Percentiles rank a stretch among this genome's conserved stretches.
These are phyloP conservation scores for Brenthis hecate DNA, from an alignment of 2,888 invertebrate genomes.

Conservation along the genomic window DNA sequence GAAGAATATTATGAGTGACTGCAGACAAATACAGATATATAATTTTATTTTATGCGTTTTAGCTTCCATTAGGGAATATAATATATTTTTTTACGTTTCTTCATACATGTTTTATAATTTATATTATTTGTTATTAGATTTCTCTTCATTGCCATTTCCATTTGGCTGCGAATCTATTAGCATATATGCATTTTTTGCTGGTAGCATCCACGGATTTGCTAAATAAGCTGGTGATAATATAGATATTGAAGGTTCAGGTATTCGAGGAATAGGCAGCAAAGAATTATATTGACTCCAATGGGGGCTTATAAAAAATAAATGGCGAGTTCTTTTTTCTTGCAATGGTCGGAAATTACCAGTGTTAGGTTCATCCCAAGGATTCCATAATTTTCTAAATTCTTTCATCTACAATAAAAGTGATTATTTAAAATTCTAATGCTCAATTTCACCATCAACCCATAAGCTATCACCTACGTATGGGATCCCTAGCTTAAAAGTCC, in stretches of 20 bases:
- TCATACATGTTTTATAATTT: too few relatives aligned
- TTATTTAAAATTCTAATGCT: not conserved
- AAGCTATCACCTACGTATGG: too few relatives aligned
- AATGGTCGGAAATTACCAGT: conserved; percentile 78
- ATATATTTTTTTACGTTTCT: too few relatives aligned
- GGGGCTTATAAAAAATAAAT: conserved; percentile 80
- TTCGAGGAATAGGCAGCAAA: conserved; percentile 66
- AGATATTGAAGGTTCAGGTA: conserved; percentile 65
- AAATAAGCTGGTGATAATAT: conserved; percentile 61
- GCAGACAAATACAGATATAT: too few relatives aligned
- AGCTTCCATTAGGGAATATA: too few relatives aligned
- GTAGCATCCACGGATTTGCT: conserved; percentile 59
- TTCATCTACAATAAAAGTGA: conserved; percentile 69
- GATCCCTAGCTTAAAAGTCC: too few relatives aligned
- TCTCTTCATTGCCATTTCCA: conserved; percentile 34
- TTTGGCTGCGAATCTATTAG: conserved; percentile 45
- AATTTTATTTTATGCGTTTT: too few relatives aligned
- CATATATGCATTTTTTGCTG: conserved; percentile 63
- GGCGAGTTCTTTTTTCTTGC: conserved; percentile 66
- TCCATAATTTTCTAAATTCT: conserved; percentile 78
- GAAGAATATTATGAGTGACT: too few relatives aligned
- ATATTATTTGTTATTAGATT: conserved; percentile 4
- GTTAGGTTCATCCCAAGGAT: conserved; percentile 77
- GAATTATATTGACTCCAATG: conserved; percentile 78
- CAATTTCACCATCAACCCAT: too few relatives aligned